Base-by-base conservation (phyloP, 2,888 invertebrate genomes). In the Platerodrilus igneus region DNA sequence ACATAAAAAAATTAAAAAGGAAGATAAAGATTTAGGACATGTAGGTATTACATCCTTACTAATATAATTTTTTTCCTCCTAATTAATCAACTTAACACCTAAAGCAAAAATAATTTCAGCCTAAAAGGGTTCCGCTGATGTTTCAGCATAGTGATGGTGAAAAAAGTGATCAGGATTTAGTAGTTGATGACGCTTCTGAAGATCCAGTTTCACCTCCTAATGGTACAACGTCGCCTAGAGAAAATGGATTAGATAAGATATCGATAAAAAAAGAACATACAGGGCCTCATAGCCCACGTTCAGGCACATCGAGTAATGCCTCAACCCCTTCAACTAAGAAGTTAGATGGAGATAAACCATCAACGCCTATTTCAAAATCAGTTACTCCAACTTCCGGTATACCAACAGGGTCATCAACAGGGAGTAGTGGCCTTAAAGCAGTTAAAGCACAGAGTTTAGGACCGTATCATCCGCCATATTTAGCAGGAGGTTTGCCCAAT, bases 101-200 rank as follows among this genome's bases (percentile, higher is more conserved):
- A 19, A 19, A 19, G 19, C 7, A 19, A 5, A 19, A 19, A 7
- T 19, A 19, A 7, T 7, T 19, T 19, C 19, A 7, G 5, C 17
- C 16, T 18, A 13, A 20, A 2, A 7, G 13, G 18, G n/a, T 11
- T 18, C 9, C 19, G 14, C 20, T 28, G 21, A 9, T 19, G 8
- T 35, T 46, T 7, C 69, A 81, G 80, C 84, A 84, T 60, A 85
- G 83, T 64, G 86, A 87, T 65, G 86, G 84, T 37, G 87, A 86
- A 63, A 88, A 88, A 66, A 85, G 84, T 62, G 90, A 92, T 63
- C 87, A 91, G 73, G 93, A 94, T 64, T 71, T 95, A 56, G 94
- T 95, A 45, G 94, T 95, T 15, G 95, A 95, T 68, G 94, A 90
- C 59, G 91, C 91, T 33, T 90, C 89, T 53, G 92, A 93, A 71